phyloP scores from a whole-genome alignment of 2,888 invertebrate species.

The Lymantria dispar region DNA sequence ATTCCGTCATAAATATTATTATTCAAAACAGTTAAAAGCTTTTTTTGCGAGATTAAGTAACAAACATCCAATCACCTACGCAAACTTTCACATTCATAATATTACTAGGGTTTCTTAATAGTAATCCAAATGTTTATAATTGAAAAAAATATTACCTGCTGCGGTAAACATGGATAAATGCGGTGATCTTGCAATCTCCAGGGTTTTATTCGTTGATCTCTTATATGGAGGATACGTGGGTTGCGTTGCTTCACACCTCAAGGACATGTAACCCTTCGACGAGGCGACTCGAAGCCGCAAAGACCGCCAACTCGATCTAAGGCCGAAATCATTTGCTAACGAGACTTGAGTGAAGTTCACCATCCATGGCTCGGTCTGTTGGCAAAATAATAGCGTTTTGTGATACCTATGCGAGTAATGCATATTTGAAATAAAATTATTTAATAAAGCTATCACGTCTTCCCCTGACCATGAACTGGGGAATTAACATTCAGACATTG shows the following conservation, averaged over 20 bases:
- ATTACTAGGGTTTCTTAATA: not conserved
- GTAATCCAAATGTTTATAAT: not conserved
- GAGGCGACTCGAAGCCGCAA: slow-evolving; percentile 56
- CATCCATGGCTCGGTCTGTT: slow-evolving; percentile 63
- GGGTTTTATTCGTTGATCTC: slow-evolving; percentile 49
- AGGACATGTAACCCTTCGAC: slow-evolving; percentile 40
- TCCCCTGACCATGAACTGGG: no score
- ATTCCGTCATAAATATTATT: no score
- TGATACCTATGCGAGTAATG: not conserved
- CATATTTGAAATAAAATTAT: no score
- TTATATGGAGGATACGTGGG: slow-evolving; percentile 59
- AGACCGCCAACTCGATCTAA: slow-evolving; percentile 66
- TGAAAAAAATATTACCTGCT: slow-evolving; percentile 45
- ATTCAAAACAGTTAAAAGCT: no score
- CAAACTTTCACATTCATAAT: no score
- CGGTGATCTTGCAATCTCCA: slow-evolving; percentile 64
- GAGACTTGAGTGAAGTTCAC: slow-evolving; percentile 65
- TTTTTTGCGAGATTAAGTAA: no score
- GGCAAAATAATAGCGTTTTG: not conserved
- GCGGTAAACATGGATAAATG: slow-evolving; percentile 72
- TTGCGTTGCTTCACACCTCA: slow-evolving; percentile 70
- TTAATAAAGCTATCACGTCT: no score
- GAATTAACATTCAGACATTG: no score
- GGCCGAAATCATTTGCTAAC: slow-evolving; percentile 51
- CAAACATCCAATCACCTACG: no score